A percentile compares a stretch with the other conserved stretches of the same genome.
phyloP scores from a whole-genome alignment of 2,113 vertebrate species.

The Mus pahari region DNA sequence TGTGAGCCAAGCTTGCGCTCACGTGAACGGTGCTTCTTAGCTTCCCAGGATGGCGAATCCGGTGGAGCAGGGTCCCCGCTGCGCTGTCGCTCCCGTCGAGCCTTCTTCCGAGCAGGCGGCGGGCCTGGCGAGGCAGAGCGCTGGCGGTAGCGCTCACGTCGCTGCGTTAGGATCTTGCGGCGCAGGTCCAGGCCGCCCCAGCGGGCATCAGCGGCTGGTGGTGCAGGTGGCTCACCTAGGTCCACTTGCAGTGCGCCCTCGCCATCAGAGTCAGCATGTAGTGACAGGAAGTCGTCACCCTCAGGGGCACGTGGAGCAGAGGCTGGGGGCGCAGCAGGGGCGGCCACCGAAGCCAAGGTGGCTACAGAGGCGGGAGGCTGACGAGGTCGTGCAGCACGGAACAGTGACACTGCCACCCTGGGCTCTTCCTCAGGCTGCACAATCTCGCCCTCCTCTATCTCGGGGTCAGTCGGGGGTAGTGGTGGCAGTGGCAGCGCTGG shows the following conservation, averaged over 20 bases:
- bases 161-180: constrained; percentile 91
- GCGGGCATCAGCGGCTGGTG: constrained; percentile 80
- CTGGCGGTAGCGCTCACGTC: constrained; percentile 90
- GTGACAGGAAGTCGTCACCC: constrained; percentile 89
- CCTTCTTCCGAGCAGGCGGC: constrained; percentile 80
- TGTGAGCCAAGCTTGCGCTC: constrained; percentile 79
- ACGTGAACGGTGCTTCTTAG: constrained; percentile 83
- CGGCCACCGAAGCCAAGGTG: background rate
- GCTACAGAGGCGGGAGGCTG: accelerated
- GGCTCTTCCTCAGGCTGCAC: constrained; percentile 87
- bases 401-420: constrained; percentile 78
- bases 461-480: constrained; percentile 84
- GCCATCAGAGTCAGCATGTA: constrained; percentile 86
- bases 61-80: constrained; percentile 42
- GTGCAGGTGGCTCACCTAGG: constrained; percentile 79
- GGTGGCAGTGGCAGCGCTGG: constrained; percentile 73
- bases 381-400: constrained; percentile 52
- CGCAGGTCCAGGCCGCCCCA: constrained; percentile 90
- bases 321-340: constrained; percentile 49
- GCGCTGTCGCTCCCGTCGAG: constrained; percentile 80
- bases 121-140: constrained; percentile 72
- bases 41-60: constrained; percentile 66
- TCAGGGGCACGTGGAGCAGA: constrained; percentile 86
- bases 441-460: constrained; percentile 96
- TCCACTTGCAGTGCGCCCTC: constrained; percentile 85